Conservation (phyloP, 2,113 vertebrate species). For the Cygnus atratus region DNA sequence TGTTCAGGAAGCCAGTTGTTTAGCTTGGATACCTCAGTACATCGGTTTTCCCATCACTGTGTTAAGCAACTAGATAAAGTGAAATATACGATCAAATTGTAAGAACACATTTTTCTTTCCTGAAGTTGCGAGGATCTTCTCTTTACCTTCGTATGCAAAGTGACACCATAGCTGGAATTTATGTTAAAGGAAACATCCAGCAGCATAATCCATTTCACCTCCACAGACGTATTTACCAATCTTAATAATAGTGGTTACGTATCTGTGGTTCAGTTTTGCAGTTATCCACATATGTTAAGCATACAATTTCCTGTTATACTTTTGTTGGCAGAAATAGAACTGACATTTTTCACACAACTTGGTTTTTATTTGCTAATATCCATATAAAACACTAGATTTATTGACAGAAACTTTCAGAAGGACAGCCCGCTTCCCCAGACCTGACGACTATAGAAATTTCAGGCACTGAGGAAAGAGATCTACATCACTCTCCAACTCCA, state of each 20-base stretch:
- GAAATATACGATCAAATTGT: background rate
- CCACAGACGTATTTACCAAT: background rate
- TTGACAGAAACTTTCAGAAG: background rate
- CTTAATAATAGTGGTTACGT: background rate
- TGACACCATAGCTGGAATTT: background rate
- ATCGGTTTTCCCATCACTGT: background rate
- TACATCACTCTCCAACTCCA: background rate
- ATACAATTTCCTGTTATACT: constrained; percentile 46
- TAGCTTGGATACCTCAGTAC: background rate
- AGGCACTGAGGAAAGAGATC: background rate
- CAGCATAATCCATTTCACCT: background rate
- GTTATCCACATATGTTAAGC: constrained; percentile 33
- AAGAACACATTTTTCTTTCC: background rate
- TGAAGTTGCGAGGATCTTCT: background rate
- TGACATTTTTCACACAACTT: constrained; percentile 30
- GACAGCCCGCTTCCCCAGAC: background rate
- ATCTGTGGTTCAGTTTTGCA: constrained; percentile 15
- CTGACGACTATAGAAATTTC: background rate
- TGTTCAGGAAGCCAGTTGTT: background rate
- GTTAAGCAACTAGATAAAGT: background rate
- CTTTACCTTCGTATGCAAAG: background rate
- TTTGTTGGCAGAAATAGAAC: constrained; percentile 46
- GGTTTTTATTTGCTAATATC: constrained; percentile 42
- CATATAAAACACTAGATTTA: background rate
- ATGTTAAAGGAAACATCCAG: constrained; percentile 26